Evolutionary conservation across 2,888 invertebrate species (phyloP).

Genomic region (Palloptera scutellata): DNA sequence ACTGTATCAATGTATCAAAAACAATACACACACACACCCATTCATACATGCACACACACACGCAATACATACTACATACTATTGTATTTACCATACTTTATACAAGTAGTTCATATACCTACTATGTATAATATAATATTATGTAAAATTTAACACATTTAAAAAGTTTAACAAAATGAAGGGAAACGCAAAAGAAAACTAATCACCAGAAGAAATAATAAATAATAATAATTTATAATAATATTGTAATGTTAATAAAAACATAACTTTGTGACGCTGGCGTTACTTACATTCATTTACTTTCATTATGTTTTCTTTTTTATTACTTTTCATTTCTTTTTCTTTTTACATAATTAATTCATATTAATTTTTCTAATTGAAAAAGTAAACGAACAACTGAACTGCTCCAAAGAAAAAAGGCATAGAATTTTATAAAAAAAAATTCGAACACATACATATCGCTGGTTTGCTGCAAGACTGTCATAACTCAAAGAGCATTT

Average conservation of each 20-base stretch:
- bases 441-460: not conserved
- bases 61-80: constrained; percentile 12
- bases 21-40: constrained; percentile 26
- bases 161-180: constrained; percentile 44
- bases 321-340: constrained; percentile 6
- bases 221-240: constrained; percentile 30
- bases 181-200: constrained; percentile 19
- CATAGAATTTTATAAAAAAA: constrained; percentile 23
- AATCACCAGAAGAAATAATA: constrained; percentile 23
- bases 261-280: constrained; percentile 41
- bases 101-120: not conserved
- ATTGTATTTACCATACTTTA: not conserved
- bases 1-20: not conserved
- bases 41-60: constrained; percentile 18
- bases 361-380: constrained; percentile 10
- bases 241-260: constrained; percentile 4
- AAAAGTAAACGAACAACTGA: not conserved
- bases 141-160: constrained; percentile 46
- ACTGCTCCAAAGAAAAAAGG: not conserved
- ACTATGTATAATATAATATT: constrained; percentile 33
- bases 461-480: too few relatives aligned
- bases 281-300: constrained; percentile 38
- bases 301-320: constrained; percentile 20
- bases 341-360: constrained; percentile 1
- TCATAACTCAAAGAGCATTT: too few relatives aligned